Percentiles rank a stretch among this genome's conserved stretches.
Evolutionary conservation across 1,140 invertebrate species (phyloP).

Genomic region (Idris sp.): DNA sequence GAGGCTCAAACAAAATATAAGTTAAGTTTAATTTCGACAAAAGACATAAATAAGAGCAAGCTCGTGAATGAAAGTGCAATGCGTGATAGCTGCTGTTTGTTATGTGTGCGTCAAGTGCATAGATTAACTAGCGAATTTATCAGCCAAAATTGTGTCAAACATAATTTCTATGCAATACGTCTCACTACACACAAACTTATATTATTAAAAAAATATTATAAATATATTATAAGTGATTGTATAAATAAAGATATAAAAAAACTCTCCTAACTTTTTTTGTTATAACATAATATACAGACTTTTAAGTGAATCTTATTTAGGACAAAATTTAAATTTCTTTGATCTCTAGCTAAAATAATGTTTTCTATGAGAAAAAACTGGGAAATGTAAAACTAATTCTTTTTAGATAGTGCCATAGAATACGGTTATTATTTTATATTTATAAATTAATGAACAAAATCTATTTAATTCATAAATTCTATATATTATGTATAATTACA

Average conservation of each 20-base stretch:
- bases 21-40: conserved; percentile 64
- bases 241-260: conserved; percentile 71
- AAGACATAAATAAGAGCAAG: conserved; percentile 34
- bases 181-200: conserved; percentile 44
- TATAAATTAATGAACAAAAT: no score
- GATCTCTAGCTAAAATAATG: no score
- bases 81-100: conserved; percentile 64
- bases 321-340: no score
- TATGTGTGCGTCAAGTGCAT: conserved; percentile 61
- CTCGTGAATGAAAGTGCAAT: conserved; percentile 44
- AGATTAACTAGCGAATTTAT: conserved; percentile 65
- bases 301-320: no score
- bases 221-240: conserved; percentile 71
- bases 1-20: conserved; percentile 61
- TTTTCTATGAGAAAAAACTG: no score
- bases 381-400: no score
- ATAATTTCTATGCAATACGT: conserved; percentile 71
- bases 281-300: no score
- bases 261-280: no score
- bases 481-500: no score
- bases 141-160: conserved; percentile 73
- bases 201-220: conserved; percentile 65
- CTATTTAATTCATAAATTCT: no score
- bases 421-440: no score
- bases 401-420: no score